Base-by-base conservation (phyloP, 1,140 invertebrate genomes). In the Araneus ventricosus region DNA sequence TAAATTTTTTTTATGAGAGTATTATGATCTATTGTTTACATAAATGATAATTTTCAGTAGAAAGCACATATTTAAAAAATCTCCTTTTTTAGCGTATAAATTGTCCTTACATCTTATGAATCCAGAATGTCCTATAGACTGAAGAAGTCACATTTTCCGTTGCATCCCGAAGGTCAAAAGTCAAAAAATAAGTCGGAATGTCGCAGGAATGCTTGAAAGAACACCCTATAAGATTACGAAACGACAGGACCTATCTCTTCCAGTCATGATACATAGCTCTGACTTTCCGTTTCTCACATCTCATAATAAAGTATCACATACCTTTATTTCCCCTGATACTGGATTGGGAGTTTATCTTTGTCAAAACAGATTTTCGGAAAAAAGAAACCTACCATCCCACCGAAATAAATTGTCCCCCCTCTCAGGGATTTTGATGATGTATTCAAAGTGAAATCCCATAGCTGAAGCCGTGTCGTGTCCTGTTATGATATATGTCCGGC, bases 281-380 rank as follows among this genome's bases (percentile, higher is more conserved):
- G 70, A 75, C 27, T 75, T 75, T 75, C 70, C 70, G 30, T 75
- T 37, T 63, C 59, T 63, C 59, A 63, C 59, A 24, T 63, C n/a
- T 75, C 20, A 34, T 75, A 75, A 75, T 30, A 75, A 34, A 17
- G 70, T 75, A 63, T 63, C 59, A 8, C 59, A 63, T 63, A 34
- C 70, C 30, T 37, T 75, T 75, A 75, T 75, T 75, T 75, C 70
- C 30, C 70, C 70, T 5, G 70, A 75, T 75, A 63, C 59, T 63
- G 59, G 59, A 63, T 75, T 20, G 70, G 70, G 70, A 75, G 70
- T 75, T 20, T 34, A 75, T 75, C 70, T 75, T 34, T 75, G 70
- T 75, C 70, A 75, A 75, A 75, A 75, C 70, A 75, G 70, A 75
- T 75, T 75, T 75, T 75, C 67, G 24, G 24, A 61, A 61, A 63